phyloP scores from a whole-genome alignment of 2,113 vertebrate species.

The rabbit (Oryctolagus cuniculus) region mOryCun1.1 NC_091452.1:9586501-9587000 shows the following conservation, averaged over 20 bases:
- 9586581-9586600: conserved; percentile 33
- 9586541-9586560: neutral
- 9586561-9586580: neutral
- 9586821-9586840: conserved; percentile 97
- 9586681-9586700: conserved; percentile 17
- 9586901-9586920: conserved; percentile 99
- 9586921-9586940: conserved; percentile 98
- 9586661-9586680: neutral
- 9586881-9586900: conserved; percentile 97
- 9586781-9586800: conserved; percentile 99
- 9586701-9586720: neutral
- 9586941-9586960: conserved; percentile 94
- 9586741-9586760: conserved; percentile 97
- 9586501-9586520: conserved; percentile 67
- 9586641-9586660: conserved; percentile 18
- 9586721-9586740: conserved; percentile 96
- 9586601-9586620: neutral
- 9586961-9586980: conserved; percentile 87
- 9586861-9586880: conserved; percentile 94
- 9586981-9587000: neutral
- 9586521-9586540: conserved; percentile 33
- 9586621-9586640: conserved; percentile 22
- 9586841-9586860: conserved; percentile 94
- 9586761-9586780: conserved; percentile 97
- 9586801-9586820: conserved; percentile 97